Conservation (phyloP, 2,797 vertebrate species). For the Sebastes kiyomatsui region DNA sequence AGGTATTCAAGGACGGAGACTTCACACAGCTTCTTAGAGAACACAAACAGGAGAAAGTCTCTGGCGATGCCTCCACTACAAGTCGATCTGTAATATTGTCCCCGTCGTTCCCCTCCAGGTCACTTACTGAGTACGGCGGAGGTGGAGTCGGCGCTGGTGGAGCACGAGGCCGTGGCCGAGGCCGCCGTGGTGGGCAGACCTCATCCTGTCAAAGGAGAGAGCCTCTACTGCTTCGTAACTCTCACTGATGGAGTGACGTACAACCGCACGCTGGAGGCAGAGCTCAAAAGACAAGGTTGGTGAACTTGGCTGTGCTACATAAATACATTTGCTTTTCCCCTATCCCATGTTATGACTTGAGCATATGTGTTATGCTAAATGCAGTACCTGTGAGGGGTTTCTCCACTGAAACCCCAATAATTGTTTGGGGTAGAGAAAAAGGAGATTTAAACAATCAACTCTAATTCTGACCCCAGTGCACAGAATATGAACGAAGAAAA, state of each 20-base stretch:
- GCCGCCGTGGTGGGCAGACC: conserved; percentile 92
- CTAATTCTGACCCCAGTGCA: neutral
- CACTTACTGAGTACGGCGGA: conserved; percentile 95
- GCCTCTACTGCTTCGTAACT: conserved; percentile 96
- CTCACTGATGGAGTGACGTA: conserved; percentile 86
- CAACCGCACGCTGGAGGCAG: conserved; percentile 80
- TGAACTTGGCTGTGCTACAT: too few species aligned
- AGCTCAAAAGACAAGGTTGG: conserved; percentile 91
- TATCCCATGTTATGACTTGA: too few species aligned
- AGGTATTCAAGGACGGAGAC: neutral
- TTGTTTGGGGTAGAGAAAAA: neutral
- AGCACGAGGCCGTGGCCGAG: conserved; percentile 87
- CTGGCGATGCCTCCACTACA: neutral
- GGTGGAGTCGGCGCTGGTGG: conserved; percentile 94
- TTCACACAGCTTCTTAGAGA: neutral
- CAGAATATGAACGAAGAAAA: neutral
- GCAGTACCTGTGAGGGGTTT: too few species aligned
- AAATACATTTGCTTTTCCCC: too few species aligned
- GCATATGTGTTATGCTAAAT: too few species aligned
- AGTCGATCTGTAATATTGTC: neutral
- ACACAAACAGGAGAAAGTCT: too few species aligned
- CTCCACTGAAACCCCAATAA: too few species aligned
- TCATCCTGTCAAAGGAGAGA: conserved; percentile 94
- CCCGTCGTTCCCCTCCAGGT: conserved; percentile 77
- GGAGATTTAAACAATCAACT: neutral